These are phyloP conservation scores for Heterodera schachtii DNA, from an alignment of 1,140 invertebrate species.

Conservation along the genomic window DNA sequence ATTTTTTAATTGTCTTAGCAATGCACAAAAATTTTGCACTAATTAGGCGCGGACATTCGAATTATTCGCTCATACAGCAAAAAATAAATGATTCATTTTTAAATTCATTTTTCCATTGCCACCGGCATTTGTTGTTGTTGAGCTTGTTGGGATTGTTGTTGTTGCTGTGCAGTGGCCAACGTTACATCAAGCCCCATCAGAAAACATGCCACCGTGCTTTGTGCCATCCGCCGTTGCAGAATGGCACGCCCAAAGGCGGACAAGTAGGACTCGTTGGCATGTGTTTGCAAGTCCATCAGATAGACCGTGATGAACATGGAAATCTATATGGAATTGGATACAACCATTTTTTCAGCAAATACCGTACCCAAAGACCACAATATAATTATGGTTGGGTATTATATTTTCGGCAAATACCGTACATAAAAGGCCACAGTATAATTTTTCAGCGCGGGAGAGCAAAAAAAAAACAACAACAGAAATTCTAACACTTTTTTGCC, in stretches of 20 bases:
- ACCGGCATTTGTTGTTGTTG: background rate
- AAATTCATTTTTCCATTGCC: background rate
- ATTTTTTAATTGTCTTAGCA: too few relatives aligned
- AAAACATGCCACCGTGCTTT: slow-evolving; percentile 64
- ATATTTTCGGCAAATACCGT: too few relatives aligned
- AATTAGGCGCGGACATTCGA: background rate
- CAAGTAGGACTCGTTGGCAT: slow-evolving; percentile 61
- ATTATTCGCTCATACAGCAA: background rate
- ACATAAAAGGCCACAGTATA: too few relatives aligned
- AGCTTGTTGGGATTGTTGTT: background rate
- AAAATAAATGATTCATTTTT: background rate
- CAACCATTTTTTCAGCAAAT: background rate
- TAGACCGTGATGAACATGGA: slow-evolving; percentile 66
- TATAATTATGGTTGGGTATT: too few relatives aligned
- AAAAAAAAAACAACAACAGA: background rate
- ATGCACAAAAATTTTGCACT: background rate
- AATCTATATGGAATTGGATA: slow-evolving; percentile 48
- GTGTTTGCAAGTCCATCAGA: slow-evolving; percentile 63
- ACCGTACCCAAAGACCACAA: too few relatives aligned
- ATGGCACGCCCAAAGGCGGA: slow-evolving; percentile 65
- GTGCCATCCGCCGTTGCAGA: slow-evolving; percentile 63
- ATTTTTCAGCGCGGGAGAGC: background rate
- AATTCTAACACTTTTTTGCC: background rate
- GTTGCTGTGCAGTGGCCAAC: slow-evolving; percentile 36
- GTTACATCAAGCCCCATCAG: slow-evolving; percentile 63